These are phyloP conservation scores for Tympanoctomys barrerae DNA, from an alignment of 2,797 vertebrate species.

Conservation along the genomic window DNA sequence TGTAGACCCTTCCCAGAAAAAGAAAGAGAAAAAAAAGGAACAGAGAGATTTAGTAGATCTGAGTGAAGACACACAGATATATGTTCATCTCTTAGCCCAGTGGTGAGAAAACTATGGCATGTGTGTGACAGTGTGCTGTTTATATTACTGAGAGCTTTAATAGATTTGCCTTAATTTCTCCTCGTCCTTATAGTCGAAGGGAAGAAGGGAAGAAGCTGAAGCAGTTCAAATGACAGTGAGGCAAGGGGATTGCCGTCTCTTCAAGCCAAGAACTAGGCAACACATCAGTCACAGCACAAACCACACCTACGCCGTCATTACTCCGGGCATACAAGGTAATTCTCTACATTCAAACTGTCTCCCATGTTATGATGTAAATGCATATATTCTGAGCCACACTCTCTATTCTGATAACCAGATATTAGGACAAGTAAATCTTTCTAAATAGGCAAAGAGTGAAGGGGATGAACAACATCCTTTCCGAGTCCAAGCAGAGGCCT, in stretches of 20 bases:
- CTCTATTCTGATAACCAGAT: background rate
- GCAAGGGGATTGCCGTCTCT: background rate
- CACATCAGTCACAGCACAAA: background rate
- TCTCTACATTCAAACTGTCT: constrained; percentile 34
- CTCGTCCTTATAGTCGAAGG: background rate
- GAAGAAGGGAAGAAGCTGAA: background rate
- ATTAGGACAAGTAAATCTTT: background rate
- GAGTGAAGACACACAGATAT: background rate
- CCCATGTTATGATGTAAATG: constrained; percentile 21
- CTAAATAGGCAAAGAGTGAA: background rate
- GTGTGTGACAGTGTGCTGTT: background rate
- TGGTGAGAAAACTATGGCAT: no score
- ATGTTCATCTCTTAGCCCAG: background rate
- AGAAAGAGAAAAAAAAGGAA: no score
- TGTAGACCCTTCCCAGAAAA: no score
- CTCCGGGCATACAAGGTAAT: background rate
- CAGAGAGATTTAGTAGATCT: background rate
- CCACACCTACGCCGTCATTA: background rate
- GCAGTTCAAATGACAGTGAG: background rate
- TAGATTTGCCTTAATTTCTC: background rate
- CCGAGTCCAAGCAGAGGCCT: background rate
- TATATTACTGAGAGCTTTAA: background rate
- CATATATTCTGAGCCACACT: background rate
- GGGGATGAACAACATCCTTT: background rate
- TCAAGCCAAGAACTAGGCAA: background rate